Conservation (phyloP, 2,113 vertebrate species). For the Amazona vittata region DNA sequence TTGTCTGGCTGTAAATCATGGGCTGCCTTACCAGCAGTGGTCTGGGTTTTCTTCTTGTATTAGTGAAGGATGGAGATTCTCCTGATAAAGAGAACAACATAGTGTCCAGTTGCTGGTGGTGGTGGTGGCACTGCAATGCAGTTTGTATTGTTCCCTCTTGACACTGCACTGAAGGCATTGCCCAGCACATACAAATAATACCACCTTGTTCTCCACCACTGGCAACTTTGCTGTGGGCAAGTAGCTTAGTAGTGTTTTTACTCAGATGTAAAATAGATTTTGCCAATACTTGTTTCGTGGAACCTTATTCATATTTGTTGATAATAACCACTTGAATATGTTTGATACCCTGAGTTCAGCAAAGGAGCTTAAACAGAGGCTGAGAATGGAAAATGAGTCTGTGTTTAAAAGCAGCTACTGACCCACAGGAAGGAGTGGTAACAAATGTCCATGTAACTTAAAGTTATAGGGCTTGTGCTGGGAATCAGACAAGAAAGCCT, state of each 20-base stretch:
- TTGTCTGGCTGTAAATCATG: background rate
- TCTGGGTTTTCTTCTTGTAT: fast-evolving
- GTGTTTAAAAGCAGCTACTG: background rate
- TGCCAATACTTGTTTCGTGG: background rate
- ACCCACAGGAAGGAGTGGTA: background rate
- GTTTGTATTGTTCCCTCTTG: background rate
- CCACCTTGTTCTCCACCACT: background rate
- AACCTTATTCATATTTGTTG: background rate
- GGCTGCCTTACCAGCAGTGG: background rate
- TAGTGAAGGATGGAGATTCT: background rate
- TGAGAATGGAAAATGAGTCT: background rate
- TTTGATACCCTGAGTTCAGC: background rate
- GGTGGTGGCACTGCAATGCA: background rate
- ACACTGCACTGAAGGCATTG: background rate
- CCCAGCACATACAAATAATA: background rate
- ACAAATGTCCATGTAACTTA: background rate
- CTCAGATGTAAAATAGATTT: background rate
- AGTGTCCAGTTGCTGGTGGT: background rate
- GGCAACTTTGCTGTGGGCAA: background rate
- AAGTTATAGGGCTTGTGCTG: background rate
- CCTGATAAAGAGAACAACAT: background rate
- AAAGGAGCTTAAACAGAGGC: background rate
- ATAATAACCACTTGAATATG: background rate
- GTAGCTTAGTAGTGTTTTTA: background rate
- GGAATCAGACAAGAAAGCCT: background rate